Conservation (phyloP, 2,888 invertebrate genomes). For the Orthosia gothica region DNA sequence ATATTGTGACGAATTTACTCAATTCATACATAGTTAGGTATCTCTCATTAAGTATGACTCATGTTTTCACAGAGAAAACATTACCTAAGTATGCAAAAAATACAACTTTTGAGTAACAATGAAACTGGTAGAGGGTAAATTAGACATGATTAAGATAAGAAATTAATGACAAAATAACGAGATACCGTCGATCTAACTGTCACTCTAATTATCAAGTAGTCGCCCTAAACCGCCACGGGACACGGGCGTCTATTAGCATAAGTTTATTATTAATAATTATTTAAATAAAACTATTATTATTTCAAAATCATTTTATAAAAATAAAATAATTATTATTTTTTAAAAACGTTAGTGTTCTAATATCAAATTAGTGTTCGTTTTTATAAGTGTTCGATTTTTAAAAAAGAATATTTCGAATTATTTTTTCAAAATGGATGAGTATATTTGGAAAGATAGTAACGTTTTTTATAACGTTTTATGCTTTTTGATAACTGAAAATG, state of each 20-base stretch:
- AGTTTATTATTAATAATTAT: slow-evolving; percentile 20
- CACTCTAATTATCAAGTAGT: slow-evolving; percentile 41
- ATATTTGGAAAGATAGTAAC: slow-evolving; percentile 81
- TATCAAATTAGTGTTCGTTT: slow-evolving; percentile 2
- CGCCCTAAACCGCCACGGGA: slow-evolving; percentile 50
- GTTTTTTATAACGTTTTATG: slow-evolving; percentile 85
- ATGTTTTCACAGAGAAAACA: neutral
- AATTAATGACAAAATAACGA: slow-evolving; percentile 19
- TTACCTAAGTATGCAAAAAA: neutral
- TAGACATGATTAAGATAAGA: slow-evolving; percentile 11
- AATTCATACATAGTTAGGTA: too few relatives aligned
- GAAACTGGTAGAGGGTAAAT: slow-evolving; percentile 35
- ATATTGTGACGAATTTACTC: too few relatives aligned
- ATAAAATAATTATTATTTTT: neutral
- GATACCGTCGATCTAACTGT: slow-evolving; percentile 50
- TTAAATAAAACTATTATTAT: neutral
- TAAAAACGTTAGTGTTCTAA: slow-evolving; percentile 21
- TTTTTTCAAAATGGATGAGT: slow-evolving; percentile 78
- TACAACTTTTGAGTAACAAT: neutral
- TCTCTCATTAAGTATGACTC: neutral
- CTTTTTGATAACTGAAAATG: slow-evolving; percentile 86
- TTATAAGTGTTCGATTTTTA: slow-evolving; percentile 15
- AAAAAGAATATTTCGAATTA: neutral
- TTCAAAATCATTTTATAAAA: slow-evolving; percentile 14
- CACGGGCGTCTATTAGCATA: slow-evolving; percentile 51